Conservation (phyloP, 2,797 vertebrate genomes). For the Mycteria americana region DNA sequence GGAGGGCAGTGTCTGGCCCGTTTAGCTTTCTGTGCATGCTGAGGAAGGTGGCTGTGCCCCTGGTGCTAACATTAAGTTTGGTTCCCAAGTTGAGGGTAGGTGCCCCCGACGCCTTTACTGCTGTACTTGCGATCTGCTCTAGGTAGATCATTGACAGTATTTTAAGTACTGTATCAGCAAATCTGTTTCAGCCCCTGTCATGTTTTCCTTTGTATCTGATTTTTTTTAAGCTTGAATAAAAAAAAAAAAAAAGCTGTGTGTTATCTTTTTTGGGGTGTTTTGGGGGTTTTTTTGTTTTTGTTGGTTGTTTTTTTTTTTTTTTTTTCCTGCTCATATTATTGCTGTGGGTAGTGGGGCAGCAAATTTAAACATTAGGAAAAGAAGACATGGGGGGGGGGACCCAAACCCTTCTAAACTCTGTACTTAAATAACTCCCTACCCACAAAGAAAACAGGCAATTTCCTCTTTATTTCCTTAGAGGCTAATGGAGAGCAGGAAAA, state of each 20-base stretch:
- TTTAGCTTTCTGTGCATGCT: neutral
- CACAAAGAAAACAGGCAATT: neutral
- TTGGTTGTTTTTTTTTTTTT: no score
- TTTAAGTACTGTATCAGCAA: neutral
- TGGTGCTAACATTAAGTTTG: neutral
- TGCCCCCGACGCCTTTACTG: neutral
- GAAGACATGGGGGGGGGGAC: neutral
- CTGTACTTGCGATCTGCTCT: neutral
- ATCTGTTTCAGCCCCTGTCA: neutral
- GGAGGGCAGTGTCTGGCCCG: rapidly evolving
- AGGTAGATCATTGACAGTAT: neutral
- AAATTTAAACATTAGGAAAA: neutral
- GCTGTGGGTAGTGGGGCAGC: neutral
- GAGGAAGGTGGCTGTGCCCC: neutral
- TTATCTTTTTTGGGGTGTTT: neutral
- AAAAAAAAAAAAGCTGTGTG: neutral
- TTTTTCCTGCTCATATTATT: neutral
- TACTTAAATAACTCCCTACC: neutral
- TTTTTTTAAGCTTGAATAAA: neutral
- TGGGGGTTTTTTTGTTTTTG: rapidly evolving
- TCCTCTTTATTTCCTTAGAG: neutral
- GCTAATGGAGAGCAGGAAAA: neutral
- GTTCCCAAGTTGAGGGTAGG: neutral
- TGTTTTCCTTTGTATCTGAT: neutral
- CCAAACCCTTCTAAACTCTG: neutral